Evolutionary conservation across 2,888 invertebrate genomes (phyloP), one percentile per base, ranked within the genome.

Genomic region (Xestia rhomboidea): DNA sequence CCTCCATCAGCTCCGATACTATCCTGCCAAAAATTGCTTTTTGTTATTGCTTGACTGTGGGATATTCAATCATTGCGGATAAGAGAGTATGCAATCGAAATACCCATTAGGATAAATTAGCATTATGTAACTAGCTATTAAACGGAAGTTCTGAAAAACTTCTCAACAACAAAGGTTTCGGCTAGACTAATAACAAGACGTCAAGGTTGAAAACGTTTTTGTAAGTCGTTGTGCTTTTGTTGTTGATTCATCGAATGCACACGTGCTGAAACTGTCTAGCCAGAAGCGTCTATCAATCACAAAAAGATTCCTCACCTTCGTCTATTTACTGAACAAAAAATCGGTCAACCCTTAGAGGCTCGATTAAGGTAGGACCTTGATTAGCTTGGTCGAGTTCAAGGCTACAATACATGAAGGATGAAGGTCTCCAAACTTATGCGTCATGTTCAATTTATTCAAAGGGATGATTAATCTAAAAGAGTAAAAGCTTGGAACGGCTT

Each of bases 1-100:
- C 97, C 85, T 98, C 98, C 91, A 98, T 98, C 92, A 98, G 96
- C 92, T 98, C 98, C 44, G 98, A 98, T 90, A 98, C 98, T 93
- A 98, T 97, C 93, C 98, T 98, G 95, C 91, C 93, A 88, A 87
- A 77, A 85, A 74, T 89, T 88, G 81, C 41, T 67, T 83, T 81
- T 85, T 78, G 73, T 85, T 79, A 79, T 76, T 84, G 74, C 64
- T 77, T 60, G 44, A 54, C 84, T 76, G 75, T 49, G 41, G 18
- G n/a, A 38, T 62, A 2, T 27, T 7, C 21, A 15, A 60, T 18
- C 34, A 71, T 46, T 74, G 5, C 8, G 11, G 7, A 15, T 27
- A 18, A 24, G 2, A 41, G 10, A 13, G 27, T 62, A 41, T 30
- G 15, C 27, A 30, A 51, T 51, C 10, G 4, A 38, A 51, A 66